Evolutionary conservation across 2,113 vertebrate genomes (phyloP), one percentile per base, ranked within the genome.

Genomic region (Burhinus oedicnemus): DNA sequence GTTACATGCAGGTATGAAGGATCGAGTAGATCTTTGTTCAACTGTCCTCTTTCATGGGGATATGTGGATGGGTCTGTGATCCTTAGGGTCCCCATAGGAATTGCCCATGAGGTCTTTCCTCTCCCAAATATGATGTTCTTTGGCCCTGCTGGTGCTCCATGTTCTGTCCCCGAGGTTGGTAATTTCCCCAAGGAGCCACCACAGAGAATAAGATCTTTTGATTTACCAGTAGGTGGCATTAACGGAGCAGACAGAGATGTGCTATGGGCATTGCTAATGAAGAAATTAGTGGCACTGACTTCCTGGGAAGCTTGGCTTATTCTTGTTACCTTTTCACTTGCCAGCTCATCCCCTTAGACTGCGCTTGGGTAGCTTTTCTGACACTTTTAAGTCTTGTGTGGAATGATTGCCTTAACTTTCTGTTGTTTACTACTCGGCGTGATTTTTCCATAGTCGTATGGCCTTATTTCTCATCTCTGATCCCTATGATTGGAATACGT

Each of bases 171-270:
- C 2, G 1, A 29, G 58, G 12, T 88, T 27, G 2, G n/a, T 3
- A 15, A 45, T 21, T 20, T 23, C 9, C 8, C 30, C 38, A 15
- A 13, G 54, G n/a, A 38, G 4, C 8, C 44, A 51, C 20, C n/a
- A 8, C 12, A 19, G 40, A 51, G 55, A 62, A 14, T 9, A 38
- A 69, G 75, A 45, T 85, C 36, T 89, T 90, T 42, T 2, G 1
- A 5, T 60, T 58, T 49, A 64, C 92, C 97, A 83, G 89, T 83
- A 97, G 94, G 87, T 96, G 96, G 96, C 91, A 58, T 69, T 23
- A 70, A 52, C 1, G 3, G 84, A 62, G 72, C 77, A 68, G 84
- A 44, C 3, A 89, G 71, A 21, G 77, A 57, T 8, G 12, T 9
- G 51, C 81, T 17, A 25, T 15, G 72, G 51, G 40, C 22, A 11